phyloP scores from a whole-genome alignment of 2,888 invertebrate species.

The Luperina testacea region DNA sequence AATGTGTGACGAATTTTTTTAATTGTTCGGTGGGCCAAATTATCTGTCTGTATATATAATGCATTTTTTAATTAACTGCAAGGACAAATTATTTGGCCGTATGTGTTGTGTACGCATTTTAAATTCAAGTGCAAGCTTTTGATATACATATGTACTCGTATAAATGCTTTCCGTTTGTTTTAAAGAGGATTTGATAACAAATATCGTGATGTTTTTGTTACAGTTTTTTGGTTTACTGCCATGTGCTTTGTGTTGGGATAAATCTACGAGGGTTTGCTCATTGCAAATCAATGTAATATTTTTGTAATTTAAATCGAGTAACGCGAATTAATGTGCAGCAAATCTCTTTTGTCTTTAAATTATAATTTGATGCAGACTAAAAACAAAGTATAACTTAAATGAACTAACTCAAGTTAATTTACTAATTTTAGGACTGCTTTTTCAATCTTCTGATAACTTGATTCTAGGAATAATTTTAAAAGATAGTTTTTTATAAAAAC shows the following conservation, averaged over 20 bases:
- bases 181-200: conserved; percentile 1
- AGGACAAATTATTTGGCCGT: conserved; percentile 31
- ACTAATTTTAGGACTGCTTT: neutral
- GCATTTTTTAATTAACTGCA: conserved; percentile 20
- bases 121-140: conserved; percentile 33
- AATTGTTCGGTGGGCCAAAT: conserved; percentile 46
- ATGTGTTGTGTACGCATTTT: conserved; percentile 33
- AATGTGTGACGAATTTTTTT: conserved; percentile 47
- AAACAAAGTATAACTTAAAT: neutral
- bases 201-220: conserved; percentile 1
- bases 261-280: neutral
- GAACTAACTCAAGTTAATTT: neutral
- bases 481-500: no score
- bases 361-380: no score
- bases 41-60: conserved; percentile 20
- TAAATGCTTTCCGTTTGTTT: conserved; percentile 24
- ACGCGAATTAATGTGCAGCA: neutral
- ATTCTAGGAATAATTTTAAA: no score
- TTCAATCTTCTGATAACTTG: no score
- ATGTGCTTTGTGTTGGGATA: conserved; percentile 27
- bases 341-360: neutral
- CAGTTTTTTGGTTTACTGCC: conserved; percentile 18
- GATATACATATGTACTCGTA: no score
- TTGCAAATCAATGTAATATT: conserved; percentile 7
- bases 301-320: neutral